phyloP scores from a whole-genome alignment of 2,888 invertebrate species.

The Troides aeacus region DNA sequence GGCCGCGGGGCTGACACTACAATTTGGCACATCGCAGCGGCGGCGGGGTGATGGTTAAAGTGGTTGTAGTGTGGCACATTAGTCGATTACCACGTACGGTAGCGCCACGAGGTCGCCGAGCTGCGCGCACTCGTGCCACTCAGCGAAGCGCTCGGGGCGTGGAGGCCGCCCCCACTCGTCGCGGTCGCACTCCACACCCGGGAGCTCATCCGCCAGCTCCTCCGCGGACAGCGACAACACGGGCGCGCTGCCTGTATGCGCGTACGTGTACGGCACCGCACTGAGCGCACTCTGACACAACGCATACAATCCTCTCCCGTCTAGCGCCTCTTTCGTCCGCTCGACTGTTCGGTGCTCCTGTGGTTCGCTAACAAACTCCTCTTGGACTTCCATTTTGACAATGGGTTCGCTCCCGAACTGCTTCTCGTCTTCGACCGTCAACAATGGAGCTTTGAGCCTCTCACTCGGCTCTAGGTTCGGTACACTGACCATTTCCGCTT shows the following conservation, averaged over 20 bases:
- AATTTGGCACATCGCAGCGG: conserved; percentile 35
- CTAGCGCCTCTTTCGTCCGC: conserved; percentile 60
- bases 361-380: conserved; percentile 46
- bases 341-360: conserved; percentile 67
- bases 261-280: conserved; percentile 51
- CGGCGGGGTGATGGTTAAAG: not conserved
- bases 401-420: conserved; percentile 38
- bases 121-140: conserved; percentile 94
- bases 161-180: conserved; percentile 56
- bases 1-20: conserved; percentile 32
- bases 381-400: conserved; percentile 29
- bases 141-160: conserved; percentile 83
- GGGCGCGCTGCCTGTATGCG: conserved; percentile 51
- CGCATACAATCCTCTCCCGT: conserved; percentile 52
- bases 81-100: conserved; percentile 98
- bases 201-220: conserved; percentile 36
- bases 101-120: conserved; percentile 93
- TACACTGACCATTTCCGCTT: conserved; percentile 42
- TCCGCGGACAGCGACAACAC: conserved; percentile 37
- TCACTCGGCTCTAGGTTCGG: conserved; percentile 57
- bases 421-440: conserved; percentile 51
- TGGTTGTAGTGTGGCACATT: conserved; percentile 47
- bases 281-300: conserved; percentile 42
- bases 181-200: conserved; percentile 30
- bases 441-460: conserved; percentile 58